These are phyloP conservation scores for Rhagoletis zephyria DNA, from an alignment of 1,140 invertebrate species.

Conservation along the genomic window DNA sequence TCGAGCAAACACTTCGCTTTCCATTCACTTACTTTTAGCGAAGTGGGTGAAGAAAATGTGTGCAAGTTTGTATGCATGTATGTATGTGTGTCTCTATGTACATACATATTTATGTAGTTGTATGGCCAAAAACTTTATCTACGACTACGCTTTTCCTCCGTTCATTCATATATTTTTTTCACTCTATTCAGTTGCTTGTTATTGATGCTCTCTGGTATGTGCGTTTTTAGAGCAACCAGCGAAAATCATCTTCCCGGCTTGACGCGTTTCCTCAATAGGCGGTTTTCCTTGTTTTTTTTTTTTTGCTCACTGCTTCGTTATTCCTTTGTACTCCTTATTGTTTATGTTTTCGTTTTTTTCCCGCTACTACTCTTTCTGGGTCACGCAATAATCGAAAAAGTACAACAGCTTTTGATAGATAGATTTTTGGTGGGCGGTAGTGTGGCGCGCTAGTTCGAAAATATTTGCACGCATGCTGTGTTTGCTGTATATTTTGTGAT, in stretches of 20 bases:
- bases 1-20: neutral
- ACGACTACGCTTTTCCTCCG: neutral
- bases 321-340: neutral
- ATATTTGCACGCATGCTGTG: slow-evolving; percentile 13
- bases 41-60: neutral
- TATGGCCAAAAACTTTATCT: slow-evolving; percentile 18
- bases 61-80: neutral
- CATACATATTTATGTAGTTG: neutral
- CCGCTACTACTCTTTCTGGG: slow-evolving; percentile 12
- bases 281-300: neutral
- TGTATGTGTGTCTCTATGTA: neutral
- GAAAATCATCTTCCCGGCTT: slow-evolving; percentile 19
- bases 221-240: neutral
- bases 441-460: neutral
- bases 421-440: neutral
- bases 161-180: slow-evolving; percentile 21
- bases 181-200: neutral
- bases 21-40: neutral
- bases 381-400: slow-evolving; percentile 48
- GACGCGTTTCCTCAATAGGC: neutral
- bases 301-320: slow-evolving; percentile 3
- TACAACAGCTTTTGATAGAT: slow-evolving; percentile 19
- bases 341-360: neutral
- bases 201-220: neutral
- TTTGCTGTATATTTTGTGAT: neutral